Percentiles rank a stretch among this genome's conserved stretches.
Conservation (phyloP, 1,140 invertebrate species). For the Brachionus manjavacas region DNA sequence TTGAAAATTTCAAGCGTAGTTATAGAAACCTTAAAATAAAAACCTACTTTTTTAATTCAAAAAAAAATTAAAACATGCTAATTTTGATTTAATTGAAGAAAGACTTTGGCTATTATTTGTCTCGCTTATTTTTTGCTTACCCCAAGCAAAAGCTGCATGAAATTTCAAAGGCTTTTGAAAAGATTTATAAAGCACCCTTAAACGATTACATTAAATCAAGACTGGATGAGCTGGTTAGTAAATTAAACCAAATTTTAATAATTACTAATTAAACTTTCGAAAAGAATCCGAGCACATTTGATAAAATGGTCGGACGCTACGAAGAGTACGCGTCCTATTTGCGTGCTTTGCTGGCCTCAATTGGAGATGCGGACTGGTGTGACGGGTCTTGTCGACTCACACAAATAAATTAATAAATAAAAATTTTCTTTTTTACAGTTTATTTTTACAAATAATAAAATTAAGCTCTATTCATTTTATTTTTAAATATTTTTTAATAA, state of each 20-base stretch:
- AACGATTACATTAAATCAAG: constrained; percentile 30
- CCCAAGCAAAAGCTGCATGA: constrained; percentile 22
- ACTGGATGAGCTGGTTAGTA: constrained; percentile 1
- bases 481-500: not conserved
- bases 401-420: not conserved
- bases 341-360: constrained; percentile 13
- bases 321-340: constrained; percentile 11
- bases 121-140: constrained; percentile 23
- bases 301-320: not conserved
- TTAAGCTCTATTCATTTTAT: not conserved
- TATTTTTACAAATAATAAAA: constrained; percentile 14
- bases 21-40: not conserved
- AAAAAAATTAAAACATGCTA: not conserved
- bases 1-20: too few species aligned
- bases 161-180: constrained; percentile 12
- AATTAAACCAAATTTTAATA: not conserved
- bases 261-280: not conserved
- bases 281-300: not conserved
- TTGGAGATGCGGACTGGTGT: constrained; percentile 29
- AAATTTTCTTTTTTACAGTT: not conserved
- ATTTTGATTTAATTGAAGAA: not conserved
- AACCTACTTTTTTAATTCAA: not conserved
- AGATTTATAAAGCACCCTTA: constrained; percentile 8
- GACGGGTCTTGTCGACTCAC: constrained; percentile 1
- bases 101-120: constrained; percentile 40